These are phyloP conservation scores for Hippoglossus hippoglossus DNA, from an alignment of 2,797 vertebrate species.

Conservation along the genomic window DNA sequence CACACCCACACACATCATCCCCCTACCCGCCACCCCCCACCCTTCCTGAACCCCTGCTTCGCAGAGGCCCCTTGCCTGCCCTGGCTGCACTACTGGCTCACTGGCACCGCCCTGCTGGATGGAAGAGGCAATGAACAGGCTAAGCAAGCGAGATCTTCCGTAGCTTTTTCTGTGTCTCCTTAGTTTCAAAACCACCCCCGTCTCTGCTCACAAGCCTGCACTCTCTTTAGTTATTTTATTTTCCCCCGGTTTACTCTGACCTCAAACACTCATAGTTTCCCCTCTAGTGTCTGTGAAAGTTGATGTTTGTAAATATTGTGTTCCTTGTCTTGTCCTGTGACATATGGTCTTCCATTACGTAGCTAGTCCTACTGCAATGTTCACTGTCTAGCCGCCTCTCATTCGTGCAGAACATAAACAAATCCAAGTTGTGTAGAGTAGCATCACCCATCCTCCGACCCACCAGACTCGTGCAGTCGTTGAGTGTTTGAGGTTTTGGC, in stretches of 20 bases:
- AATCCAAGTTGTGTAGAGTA: slow-evolving; percentile 50
- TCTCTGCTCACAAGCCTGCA: slow-evolving; percentile 59
- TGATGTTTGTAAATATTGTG: slow-evolving; percentile 62
- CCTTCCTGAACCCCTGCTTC: slow-evolving; percentile 75
- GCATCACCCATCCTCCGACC: slow-evolving; percentile 45
- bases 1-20: slow-evolving; percentile 28
- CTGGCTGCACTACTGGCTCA: slow-evolving; percentile 86
- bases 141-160: slow-evolving; percentile 81
- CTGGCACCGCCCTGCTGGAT: slow-evolving; percentile 85
- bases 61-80: slow-evolving; percentile 83
- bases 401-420: slow-evolving; percentile 51
- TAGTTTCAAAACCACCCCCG: slow-evolving; percentile 54
- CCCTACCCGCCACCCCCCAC: slow-evolving; percentile 24
- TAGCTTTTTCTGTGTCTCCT: slow-evolving; percentile 71
- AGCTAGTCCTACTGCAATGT: slow-evolving; percentile 38
- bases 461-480: slow-evolving; percentile 51
- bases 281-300: slow-evolving; percentile 44
- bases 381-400: slow-evolving; percentile 55
- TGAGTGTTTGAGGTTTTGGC: slow-evolving; percentile 82
- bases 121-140: slow-evolving; percentile 88
- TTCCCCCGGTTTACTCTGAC: slow-evolving; percentile 64
- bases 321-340: slow-evolving; percentile 66
- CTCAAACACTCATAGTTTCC: slow-evolving; percentile 76
- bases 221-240: slow-evolving; percentile 43
- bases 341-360: slow-evolving; percentile 52